Evolutionary conservation across 2,113 vertebrate species (phyloP).

Genomic region (Gambusia holbrooki): DNA sequence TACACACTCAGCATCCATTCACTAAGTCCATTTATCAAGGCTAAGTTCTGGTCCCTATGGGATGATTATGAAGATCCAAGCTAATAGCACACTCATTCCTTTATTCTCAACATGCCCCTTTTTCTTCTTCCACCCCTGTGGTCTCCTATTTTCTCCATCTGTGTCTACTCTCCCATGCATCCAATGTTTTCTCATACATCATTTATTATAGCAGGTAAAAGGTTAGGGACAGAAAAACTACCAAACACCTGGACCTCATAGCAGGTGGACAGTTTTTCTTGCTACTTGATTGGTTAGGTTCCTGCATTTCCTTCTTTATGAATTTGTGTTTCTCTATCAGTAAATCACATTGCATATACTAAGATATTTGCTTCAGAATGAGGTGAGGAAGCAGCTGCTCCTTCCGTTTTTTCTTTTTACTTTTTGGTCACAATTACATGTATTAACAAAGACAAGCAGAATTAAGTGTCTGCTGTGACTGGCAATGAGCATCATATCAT

Average conservation of each 20-base stretch:
- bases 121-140: slow-evolving; percentile 67
- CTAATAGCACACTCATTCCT: slow-evolving; percentile 72
- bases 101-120: slow-evolving; percentile 62
- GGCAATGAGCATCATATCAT: too few relatives aligned
- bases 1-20: slow-evolving; percentile 42
- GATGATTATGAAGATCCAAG: slow-evolving; percentile 75
- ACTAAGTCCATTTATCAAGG: slow-evolving; percentile 75
- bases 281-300: slow-evolving; percentile 1
- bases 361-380: background rate
- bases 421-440: too few relatives aligned
- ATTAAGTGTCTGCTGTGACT: too few relatives aligned
- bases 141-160: slow-evolving; percentile 64
- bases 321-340: background rate
- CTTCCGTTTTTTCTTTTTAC: too few relatives aligned
- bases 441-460: too few relatives aligned
- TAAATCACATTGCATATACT: too few relatives aligned
- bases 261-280: slow-evolving; percentile 19
- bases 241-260: slow-evolving; percentile 52
- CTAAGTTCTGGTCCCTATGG: slow-evolving; percentile 76
- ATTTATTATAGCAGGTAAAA: slow-evolving; percentile 60
- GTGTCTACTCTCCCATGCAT: slow-evolving; percentile 36
- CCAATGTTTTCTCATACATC: slow-evolving; percentile 55
- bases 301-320: background rate
- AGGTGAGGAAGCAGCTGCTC: background rate
- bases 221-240: slow-evolving; percentile 46